Conservation (phyloP, 2,113 vertebrate genomes). For the Phaetusa simplex region DNA sequence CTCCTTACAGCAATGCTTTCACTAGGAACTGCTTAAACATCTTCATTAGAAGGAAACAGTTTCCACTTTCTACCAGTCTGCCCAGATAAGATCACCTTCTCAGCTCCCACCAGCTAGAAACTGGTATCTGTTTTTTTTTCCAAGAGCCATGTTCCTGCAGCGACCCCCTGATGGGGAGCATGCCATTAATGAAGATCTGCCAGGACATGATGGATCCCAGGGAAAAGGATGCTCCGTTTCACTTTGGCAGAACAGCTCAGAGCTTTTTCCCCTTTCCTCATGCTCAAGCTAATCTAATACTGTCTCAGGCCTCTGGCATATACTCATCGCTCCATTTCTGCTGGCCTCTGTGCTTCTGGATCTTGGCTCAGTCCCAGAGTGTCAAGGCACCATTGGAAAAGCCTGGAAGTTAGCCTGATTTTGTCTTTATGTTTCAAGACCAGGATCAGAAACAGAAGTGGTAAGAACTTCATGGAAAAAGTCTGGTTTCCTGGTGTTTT, state of each 20-base stretch:
- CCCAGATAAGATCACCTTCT: neutral
- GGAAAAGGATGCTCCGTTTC: neutral
- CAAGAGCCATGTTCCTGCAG: neutral
- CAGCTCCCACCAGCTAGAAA: neutral
- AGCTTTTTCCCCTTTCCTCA: neutral
- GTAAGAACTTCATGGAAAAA: slow-evolving; percentile 4
- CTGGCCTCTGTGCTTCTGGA: neutral
- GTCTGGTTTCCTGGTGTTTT: neutral
- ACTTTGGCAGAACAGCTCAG: neutral
- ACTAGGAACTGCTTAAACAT: neutral
- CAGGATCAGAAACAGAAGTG: slow-evolving; percentile 28
- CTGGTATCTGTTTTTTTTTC: neutral
- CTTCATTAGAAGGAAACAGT: neutral
- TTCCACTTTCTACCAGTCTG: neutral
- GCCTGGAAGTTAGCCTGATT: neutral
- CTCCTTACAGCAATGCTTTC: neutral
- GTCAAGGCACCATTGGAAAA: slow-evolving; percentile 32
- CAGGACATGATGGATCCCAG: neutral
- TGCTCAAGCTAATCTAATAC: neutral
- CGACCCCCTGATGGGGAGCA: neutral
- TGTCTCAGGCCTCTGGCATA: neutral
- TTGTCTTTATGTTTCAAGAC: neutral
- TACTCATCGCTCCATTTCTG: neutral
- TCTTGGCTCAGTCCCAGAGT: slow-evolving; percentile 1
- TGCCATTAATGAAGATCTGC: neutral